phyloP scores from a whole-genome alignment of 2,797 vertebrate species.

The Sebastiscus tertius region DNA sequence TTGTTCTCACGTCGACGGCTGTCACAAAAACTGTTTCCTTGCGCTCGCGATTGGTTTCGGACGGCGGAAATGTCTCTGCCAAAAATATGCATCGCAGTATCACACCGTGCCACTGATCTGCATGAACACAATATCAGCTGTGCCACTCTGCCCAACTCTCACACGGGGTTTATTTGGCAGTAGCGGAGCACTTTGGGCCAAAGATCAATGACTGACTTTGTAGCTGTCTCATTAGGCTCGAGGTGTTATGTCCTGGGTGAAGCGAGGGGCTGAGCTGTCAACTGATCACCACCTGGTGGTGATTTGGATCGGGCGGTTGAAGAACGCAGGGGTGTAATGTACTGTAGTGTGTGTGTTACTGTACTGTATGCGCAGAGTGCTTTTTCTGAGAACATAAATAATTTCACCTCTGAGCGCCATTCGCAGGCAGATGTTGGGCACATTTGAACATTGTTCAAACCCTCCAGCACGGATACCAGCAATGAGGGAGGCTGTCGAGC shows the following conservation, averaged over 20 bases:
- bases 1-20: conserved; percentile 29
- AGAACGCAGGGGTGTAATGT: background rate
- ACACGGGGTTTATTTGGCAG: conserved; percentile 53
- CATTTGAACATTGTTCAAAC: conserved; percentile 16
- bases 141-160: conserved; percentile 39
- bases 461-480: conserved; percentile 15
- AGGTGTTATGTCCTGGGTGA: conserved; percentile 65
- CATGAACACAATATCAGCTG: conserved; percentile 42
- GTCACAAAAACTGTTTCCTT: conserved; percentile 22
- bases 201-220: conserved; percentile 71
- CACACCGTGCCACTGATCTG: conserved; percentile 25
- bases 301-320: conserved; percentile 44
- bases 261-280: conserved; percentile 52
- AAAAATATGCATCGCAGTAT: conserved; percentile 12
- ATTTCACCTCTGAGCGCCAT: background rate
- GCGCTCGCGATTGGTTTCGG: conserved; percentile 8
- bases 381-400: background rate
- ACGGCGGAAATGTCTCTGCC: conserved; percentile 4
- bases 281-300: conserved; percentile 59
- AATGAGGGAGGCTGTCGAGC: conserved; percentile 25
- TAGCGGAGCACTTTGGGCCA: conserved; percentile 51
- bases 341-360: background rate
- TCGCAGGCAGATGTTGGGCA: background rate
- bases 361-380: background rate
- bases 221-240: conserved; percentile 71